Conservation (phyloP, 2,113 vertebrate genomes). For the Apistogramma diplotaenia region DNA sequence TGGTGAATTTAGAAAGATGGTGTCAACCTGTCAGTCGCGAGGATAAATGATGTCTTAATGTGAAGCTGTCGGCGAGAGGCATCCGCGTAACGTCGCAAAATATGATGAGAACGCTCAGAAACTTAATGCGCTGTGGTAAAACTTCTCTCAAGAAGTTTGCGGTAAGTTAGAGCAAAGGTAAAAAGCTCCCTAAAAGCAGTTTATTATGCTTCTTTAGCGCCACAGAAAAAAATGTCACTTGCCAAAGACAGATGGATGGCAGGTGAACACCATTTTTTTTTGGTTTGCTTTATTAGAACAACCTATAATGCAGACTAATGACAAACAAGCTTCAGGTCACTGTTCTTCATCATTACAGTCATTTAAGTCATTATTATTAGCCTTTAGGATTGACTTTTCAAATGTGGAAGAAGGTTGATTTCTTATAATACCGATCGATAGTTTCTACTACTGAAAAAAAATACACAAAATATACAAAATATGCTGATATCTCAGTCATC, state of each 20-base stretch:
- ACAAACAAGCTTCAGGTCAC: neutral
- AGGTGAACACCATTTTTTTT: neutral
- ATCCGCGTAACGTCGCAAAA: neutral
- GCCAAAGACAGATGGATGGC: neutral
- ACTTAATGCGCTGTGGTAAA: neutral
- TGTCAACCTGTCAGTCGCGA: slow-evolving; percentile 49
- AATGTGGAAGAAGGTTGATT: neutral
- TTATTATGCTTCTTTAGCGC: neutral
- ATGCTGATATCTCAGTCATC: neutral
- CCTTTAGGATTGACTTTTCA: neutral
- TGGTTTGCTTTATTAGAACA: neutral
- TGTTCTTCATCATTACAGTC: neutral
- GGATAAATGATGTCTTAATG: slow-evolving; percentile 43
- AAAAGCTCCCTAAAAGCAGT: neutral
- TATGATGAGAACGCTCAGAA: neutral
- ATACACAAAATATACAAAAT: neutral
- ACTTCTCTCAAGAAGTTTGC: neutral
- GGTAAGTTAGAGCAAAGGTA: neutral
- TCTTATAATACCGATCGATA: neutral
- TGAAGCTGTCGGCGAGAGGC: slow-evolving; percentile 28
- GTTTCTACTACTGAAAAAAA: neutral
- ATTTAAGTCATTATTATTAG: neutral
- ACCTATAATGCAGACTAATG: neutral
- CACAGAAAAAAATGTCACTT: neutral
- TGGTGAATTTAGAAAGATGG: slow-evolving; percentile 62